Conservation (phyloP, 2,888 invertebrate genomes). For the Trichacis sp. region DNA sequence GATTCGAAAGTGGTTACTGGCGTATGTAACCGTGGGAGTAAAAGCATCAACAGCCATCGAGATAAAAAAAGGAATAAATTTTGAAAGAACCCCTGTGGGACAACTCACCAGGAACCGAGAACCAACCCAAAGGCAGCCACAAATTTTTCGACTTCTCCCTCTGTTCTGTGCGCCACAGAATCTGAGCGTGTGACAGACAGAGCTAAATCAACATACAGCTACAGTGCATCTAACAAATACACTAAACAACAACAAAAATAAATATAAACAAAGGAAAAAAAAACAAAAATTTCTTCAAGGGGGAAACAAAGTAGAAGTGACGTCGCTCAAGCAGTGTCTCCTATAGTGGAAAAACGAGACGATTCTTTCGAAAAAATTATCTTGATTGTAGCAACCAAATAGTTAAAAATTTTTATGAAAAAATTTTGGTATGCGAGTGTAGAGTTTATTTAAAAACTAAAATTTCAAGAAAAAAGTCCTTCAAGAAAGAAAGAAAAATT, state of each 20-base stretch:
- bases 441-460: too few species aligned
- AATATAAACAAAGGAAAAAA: constrained; percentile 67
- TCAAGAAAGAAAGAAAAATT: too few species aligned
- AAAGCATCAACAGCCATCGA: constrained; percentile 24
- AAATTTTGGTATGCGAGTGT: too few species aligned
- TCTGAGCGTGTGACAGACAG: constrained; percentile 67
- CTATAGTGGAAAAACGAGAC: too few species aligned
- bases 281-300: too few species aligned
- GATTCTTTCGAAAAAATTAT: too few species aligned
- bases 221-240: constrained; percentile 70
- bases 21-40: too few species aligned
- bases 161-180: constrained; percentile 65
- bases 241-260: constrained; percentile 68
- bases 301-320: constrained; percentile 44
- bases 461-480: too few species aligned
- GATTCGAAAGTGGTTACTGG: too few species aligned
- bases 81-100: constrained; percentile 65
- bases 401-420: too few species aligned
- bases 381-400: too few species aligned
- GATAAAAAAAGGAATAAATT: constrained; percentile 46
- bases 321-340: constrained; percentile 37
- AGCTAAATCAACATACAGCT: constrained; percentile 69
- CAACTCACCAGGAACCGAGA: constrained; percentile 68
- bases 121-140: constrained; percentile 68
- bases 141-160: constrained; percentile 62